Evolutionary conservation across 2,888 invertebrate genomes (phyloP).

Genomic region (Pyralis farinalis): DNA sequence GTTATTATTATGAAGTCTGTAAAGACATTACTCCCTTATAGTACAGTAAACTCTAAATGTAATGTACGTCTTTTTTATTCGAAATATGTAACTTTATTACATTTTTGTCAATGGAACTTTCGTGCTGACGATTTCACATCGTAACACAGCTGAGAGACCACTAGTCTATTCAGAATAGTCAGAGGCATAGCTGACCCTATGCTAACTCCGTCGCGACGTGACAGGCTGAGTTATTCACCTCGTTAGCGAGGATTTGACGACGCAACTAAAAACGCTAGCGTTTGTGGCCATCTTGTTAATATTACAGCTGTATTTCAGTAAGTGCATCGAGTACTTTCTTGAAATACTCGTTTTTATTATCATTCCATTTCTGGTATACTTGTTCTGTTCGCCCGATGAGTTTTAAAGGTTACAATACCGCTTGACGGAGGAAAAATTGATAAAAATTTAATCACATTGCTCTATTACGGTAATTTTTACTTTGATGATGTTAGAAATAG

Average conservation of each 20-base stretch:
- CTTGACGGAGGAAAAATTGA: too few relatives aligned
- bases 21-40: too few relatives aligned
- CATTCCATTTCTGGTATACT: too few relatives aligned
- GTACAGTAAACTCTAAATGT: neutral
- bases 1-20: too few relatives aligned
- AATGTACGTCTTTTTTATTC: neutral
- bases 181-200: constrained; percentile 34
- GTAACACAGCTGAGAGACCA: neutral
- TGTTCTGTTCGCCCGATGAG: too few relatives aligned
- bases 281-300: constrained; percentile 25
- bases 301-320: constrained; percentile 19
- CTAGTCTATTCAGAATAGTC: neutral
- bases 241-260: constrained; percentile 48
- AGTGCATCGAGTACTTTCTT: too few relatives aligned
- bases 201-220: constrained; percentile 43
- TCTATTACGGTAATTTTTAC: too few relatives aligned
- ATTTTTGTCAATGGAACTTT: neutral
- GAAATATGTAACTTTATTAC: neutral
- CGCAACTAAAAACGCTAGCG: constrained; percentile 10
- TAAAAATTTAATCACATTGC: too few relatives aligned
- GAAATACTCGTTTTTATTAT: too few relatives aligned
- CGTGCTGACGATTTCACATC: neutral
- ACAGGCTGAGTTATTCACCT: constrained; percentile 41
- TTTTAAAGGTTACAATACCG: too few relatives aligned
- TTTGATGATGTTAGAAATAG: too few relatives aligned